Percentiles rank a stretch among this genome's conserved stretches.
Evolutionary conservation across 2,113 vertebrate species (phyloP).

Genomic region (Coptodon bakossiorum): DNA sequence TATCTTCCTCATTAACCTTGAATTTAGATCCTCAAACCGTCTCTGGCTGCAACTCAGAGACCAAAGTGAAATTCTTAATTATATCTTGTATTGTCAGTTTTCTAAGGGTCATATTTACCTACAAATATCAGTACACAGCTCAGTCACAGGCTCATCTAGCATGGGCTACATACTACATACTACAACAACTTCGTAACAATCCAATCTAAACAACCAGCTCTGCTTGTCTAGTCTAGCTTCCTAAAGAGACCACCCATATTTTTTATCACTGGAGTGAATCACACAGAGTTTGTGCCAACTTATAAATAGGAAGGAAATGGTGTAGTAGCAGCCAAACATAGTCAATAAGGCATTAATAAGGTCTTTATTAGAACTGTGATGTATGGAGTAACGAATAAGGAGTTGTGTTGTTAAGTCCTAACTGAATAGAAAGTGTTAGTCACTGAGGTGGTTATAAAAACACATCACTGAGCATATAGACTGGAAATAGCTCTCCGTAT

Average conservation of each 20-base stretch:
- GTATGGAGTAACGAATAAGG: accelerated
- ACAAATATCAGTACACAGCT: neutral
- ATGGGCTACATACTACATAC: neutral
- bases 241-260: neutral
- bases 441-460: neutral
- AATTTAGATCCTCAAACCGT: neutral
- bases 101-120: neutral
- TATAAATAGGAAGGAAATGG: neutral
- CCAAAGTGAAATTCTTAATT: neutral
- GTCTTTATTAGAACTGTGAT: neutral
- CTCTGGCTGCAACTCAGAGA: neutral
- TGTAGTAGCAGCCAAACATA: neutral
- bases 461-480: neutral
- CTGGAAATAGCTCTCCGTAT: neutral
- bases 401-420: neutral
- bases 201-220: neutral
- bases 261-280: neutral
- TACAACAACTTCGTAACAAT: neutral
- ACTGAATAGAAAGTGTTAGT: neutral
- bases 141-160: neutral
- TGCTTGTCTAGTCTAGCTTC: neutral
- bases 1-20: neutral
- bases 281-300: neutral
- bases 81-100: neutral
- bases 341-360: neutral